Conservation (phyloP, 1,140 invertebrate species). For the Maconellicoccus hirsutus region DNA sequence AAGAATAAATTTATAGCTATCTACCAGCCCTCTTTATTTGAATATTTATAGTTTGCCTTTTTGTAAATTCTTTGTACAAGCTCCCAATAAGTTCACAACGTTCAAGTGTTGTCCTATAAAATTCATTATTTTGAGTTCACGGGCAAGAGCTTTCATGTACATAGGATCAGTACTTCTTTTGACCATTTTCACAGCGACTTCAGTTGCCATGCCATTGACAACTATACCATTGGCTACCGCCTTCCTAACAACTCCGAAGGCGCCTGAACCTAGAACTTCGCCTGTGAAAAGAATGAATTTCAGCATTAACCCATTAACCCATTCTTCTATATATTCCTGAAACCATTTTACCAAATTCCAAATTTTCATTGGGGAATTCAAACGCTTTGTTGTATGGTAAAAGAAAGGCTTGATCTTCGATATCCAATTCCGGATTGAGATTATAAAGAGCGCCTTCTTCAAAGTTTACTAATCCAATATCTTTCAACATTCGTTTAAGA, state of each 20-base stretch:
- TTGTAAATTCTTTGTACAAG: conserved; percentile 77
- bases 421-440: conserved; percentile 73
- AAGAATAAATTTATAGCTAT: background rate
- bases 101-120: conserved; percentile 89
- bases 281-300: conserved; percentile 42
- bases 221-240: conserved; percentile 66
- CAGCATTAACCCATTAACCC: too few relatives aligned
- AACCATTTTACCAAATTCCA: conserved; percentile 74
- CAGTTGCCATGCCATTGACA: conserved; percentile 52
- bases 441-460: conserved; percentile 64
- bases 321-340: too few relatives aligned
- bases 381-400: conserved; percentile 81
- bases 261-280: conserved; percentile 76
- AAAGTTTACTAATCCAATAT: conserved; percentile 58
- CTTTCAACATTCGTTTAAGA: conserved; percentile 47
- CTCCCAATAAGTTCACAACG: conserved; percentile 87
- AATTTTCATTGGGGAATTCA: conserved; percentile 75
- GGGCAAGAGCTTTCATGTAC: conserved; percentile 67
- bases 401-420: conserved; percentile 83
- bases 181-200: conserved; percentile 79
- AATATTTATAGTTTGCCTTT: conserved; percentile 50
- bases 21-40: too few relatives aligned
- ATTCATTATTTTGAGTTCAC: conserved; percentile 90
- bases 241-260: conserved; percentile 86
- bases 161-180: conserved; percentile 59